Conservation (phyloP, 2,888 invertebrate genomes). For the Trisateles emortualis region DNA sequence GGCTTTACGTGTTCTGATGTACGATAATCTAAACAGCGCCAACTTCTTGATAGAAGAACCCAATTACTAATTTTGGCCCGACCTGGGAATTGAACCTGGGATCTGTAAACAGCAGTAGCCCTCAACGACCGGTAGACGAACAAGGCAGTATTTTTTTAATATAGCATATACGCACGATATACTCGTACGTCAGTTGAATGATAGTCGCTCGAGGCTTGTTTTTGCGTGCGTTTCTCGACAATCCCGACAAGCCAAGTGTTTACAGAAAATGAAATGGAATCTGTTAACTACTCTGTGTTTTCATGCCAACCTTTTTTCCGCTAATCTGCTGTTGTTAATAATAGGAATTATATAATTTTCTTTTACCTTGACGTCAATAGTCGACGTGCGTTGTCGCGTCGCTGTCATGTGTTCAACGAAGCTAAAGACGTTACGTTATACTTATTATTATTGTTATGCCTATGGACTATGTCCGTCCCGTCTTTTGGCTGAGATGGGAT, state of each 20-base stretch:
- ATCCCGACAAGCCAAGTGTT: slow-evolving; percentile 47
- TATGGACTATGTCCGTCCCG: too few species aligned
- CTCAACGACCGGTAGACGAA: too few species aligned
- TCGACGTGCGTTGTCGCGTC: too few species aligned
- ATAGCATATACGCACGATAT: slow-evolving; percentile 10
- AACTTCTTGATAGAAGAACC: too few species aligned
- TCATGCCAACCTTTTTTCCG: slow-evolving; percentile 42
- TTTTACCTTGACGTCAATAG: slow-evolving; percentile 7
- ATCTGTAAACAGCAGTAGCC: too few species aligned
- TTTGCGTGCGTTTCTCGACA: slow-evolving; percentile 60
- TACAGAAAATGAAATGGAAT: slow-evolving; percentile 67
- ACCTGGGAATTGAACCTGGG: too few species aligned
- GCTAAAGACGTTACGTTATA: not conserved
- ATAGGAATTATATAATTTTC: slow-evolving; percentile 10
- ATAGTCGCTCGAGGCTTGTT: slow-evolving; percentile 44
- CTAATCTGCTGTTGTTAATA: slow-evolving; percentile 18
- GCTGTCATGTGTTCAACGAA: not conserved
- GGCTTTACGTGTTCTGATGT: too few species aligned
- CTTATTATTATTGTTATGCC: too few species aligned
- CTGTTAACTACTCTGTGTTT: slow-evolving; percentile 55
- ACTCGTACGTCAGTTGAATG: slow-evolving; percentile 29
- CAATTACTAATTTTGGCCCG: too few species aligned
- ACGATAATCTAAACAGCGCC: too few species aligned
- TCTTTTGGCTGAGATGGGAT: too few species aligned
- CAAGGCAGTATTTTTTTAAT: too few species aligned